Base-by-base conservation (phyloP, 1,140 invertebrate genomes). In the Drosophila orena region DNA sequence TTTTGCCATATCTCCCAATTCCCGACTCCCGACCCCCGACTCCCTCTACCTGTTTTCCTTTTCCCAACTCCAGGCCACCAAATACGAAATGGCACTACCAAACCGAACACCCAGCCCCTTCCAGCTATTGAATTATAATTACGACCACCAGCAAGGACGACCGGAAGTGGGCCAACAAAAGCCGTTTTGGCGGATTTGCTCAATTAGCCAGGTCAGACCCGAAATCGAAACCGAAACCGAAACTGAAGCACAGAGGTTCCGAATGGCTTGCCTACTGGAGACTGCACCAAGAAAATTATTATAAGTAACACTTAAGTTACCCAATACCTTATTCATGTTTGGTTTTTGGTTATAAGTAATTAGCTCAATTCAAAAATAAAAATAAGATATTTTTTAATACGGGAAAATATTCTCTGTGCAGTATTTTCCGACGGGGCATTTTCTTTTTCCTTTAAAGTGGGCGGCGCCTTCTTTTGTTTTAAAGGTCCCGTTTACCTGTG, bases 101-200 rank as follows among this genome's bases (percentile, higher is more conserved):
- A 66, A 70, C 60, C 65, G 71, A 83, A 64, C 54, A 85, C 64
- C 20, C 24, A 5, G 20, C 11, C 54, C 37, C 73, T 35, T 37
- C 60, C 43, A 65, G 52, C 79, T 79, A 88, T 86, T 88, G 83
- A 86, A 88, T 86, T 86, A 86, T 86, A 86, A 86, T 88, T 88
- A 88, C 75, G 75, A 42, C 47, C 47, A 42, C 34, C 12, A 49
- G 37, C 17, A 46, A 34, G 27, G 27, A 34, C 8, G 47, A 42
- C 53, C 57, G 77, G 69, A 78, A 81, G 54, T 66, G 65, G 65
- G 69, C 43, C 64, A 73, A 47, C 62, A 64, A 60, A 64, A 57
- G 57, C 61, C 70, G 62, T 61, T 62, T 88, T 66, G 57, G 55
- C 40, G 61, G 71, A 79, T 70, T 76, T 79, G 76, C 76, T 88